A percentile compares a stretch with the other conserved stretches of the same genome.
phyloP scores from a whole-genome alignment of 53 echinoderm and acorn worm species.

The Paelopatides confundens region DNA sequence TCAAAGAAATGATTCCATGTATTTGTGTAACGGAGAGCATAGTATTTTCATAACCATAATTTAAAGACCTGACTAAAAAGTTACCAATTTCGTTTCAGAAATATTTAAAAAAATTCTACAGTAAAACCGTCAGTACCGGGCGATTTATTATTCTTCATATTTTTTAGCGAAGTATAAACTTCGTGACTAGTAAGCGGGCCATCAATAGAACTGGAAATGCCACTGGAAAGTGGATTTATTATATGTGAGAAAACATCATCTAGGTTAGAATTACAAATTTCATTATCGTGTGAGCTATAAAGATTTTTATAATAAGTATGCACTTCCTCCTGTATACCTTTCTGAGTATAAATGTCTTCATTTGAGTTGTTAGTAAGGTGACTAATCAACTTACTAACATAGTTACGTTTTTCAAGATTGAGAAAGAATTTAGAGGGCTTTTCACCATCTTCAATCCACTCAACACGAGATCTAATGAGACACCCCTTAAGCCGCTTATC shows the following conservation, averaged over 20 bases:
- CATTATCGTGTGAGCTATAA: neutral
- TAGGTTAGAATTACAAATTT: neutral
- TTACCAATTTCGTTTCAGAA: neutral
- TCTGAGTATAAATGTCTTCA: neutral
- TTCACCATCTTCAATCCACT: neutral
- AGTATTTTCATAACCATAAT: neutral
- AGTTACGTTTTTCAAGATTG: neutral
- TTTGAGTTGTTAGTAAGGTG: neutral
- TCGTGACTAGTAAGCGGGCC: too few species aligned
- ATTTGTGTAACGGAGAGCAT: neutral
- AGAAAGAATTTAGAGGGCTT: neutral
- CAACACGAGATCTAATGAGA: neutral
- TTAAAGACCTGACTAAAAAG: neutral
- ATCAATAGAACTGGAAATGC: too few species aligned
- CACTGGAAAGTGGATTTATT: too few species aligned
- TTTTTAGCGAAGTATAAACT: too few species aligned
- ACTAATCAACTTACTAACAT: neutral
- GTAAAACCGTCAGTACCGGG: conserved; percentile 11
- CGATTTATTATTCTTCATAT: neutral
- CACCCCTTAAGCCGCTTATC: neutral
- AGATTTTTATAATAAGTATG: neutral
- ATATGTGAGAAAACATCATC: too few species aligned
- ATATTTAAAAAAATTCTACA: neutral
- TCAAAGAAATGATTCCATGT: neutral
- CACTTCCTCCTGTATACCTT: neutral